A percentile compares a stretch with the other conserved stretches of the same genome.
Evolutionary conservation across 1,140 invertebrate species (phyloP).

Genomic region (Anthonomus grandis): DNA sequence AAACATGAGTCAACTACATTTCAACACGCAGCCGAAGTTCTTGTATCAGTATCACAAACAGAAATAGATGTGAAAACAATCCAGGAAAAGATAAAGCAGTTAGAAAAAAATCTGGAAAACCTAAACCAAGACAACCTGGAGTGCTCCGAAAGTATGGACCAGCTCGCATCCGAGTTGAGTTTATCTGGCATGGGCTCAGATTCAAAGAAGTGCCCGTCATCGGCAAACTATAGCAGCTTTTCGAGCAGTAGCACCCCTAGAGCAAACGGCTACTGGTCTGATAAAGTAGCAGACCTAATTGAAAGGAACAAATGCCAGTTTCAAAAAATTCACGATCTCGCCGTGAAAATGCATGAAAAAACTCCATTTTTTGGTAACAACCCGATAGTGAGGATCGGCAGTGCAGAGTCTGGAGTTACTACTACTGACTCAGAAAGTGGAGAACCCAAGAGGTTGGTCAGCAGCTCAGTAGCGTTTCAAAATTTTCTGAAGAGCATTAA

Average conservation of each 20-base stretch:
- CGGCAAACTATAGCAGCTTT: no score
- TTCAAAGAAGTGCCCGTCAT: no score
- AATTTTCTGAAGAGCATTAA: slow-evolving; percentile 29
- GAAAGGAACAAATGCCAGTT: no score
- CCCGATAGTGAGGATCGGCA: slow-evolving; percentile 21
- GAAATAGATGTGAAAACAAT: slow-evolving; percentile 30
- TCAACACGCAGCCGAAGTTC: slow-evolving; percentile 17
- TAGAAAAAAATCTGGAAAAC: slow-evolving; percentile 28
- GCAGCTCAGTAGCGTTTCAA: slow-evolving; percentile 33
- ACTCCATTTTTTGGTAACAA: slow-evolving; percentile 24
- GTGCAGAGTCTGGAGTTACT: slow-evolving; percentile 2
- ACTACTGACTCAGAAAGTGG: slow-evolving; percentile 19
- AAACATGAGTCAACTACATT: no score
- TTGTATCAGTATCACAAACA: slow-evolving; percentile 24
- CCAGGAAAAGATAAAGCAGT: slow-evolving; percentile 25
- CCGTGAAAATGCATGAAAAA: slow-evolving; percentile 28
- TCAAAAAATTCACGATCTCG: slow-evolving; percentile 27
- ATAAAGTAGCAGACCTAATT: no score
- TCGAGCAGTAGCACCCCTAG: no score
- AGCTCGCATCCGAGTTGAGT: no score
- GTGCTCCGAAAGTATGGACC: no score
- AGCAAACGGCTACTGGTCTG: no score
- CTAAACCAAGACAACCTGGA: no score
- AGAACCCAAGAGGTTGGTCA: slow-evolving; percentile 29
- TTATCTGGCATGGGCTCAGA: no score